Conservation (phyloP, 2,797 vertebrate species). For the Anguilla pacifica region DNA sequence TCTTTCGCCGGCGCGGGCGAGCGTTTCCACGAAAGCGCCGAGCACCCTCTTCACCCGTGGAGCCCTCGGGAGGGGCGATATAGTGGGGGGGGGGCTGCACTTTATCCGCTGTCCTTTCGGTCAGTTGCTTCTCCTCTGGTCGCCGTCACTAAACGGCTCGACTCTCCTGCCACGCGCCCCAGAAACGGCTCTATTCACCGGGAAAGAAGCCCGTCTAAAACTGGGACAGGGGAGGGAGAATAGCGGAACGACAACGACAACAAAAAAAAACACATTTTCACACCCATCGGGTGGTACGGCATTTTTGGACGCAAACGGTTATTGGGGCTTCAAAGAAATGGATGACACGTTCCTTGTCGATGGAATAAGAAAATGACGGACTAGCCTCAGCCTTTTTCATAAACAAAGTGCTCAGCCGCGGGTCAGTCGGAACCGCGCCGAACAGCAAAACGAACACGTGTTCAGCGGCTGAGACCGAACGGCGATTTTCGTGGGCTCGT, state of each 20-base stretch:
- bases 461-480: neutral
- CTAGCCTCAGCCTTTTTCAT: too few relatives aligned
- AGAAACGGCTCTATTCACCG: neutral
- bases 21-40: constrained; percentile 10
- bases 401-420: too few relatives aligned
- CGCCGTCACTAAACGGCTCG: neutral
- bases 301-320: too few relatives aligned
- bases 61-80: neutral
- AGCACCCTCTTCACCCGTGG: neutral
- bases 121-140: neutral
- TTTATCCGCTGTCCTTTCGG: neutral
- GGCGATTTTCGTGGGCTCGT: too few relatives aligned
- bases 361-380: too few relatives aligned
- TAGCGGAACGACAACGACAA: neutral
- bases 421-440: too few relatives aligned
- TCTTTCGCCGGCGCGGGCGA: constrained; percentile 38
- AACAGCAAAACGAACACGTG: too few relatives aligned
- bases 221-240: neutral
- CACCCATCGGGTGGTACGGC: too few relatives aligned
- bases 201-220: neutral
- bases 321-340: too few relatives aligned
- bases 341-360: too few relatives aligned
- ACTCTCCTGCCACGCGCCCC: neutral
- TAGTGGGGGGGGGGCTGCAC: neutral
- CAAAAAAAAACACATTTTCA: neutral